These are phyloP conservation scores for Euwallacea similis DNA, from an alignment of 1,140 invertebrate genomes.

Conservation along the genomic window DNA sequence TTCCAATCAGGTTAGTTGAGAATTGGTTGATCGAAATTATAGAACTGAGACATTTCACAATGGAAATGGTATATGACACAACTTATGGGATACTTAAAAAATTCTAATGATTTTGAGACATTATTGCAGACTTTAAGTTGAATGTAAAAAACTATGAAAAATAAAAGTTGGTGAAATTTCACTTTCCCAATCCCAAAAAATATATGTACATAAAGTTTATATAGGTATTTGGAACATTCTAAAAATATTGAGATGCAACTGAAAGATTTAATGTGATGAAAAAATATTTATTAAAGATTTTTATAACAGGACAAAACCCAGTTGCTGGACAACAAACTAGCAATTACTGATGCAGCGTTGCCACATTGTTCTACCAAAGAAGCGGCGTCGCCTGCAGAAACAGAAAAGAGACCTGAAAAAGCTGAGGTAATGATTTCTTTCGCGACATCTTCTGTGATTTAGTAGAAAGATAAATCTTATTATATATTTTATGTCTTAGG, in stretches of 20 bases:
- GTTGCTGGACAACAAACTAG: slow-evolving; percentile 53
- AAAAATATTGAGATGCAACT: too few species aligned
- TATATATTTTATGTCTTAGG: not conserved
- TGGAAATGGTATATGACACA: too few species aligned
- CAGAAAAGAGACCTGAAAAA: slow-evolving; percentile 36
- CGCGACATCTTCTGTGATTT: not conserved
- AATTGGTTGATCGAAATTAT: not conserved
- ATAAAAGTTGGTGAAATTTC: too few species aligned
- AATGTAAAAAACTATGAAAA: too few species aligned
- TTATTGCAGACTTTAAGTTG: too few species aligned
- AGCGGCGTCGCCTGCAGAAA: slow-evolving; percentile 51
- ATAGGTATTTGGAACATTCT: too few species aligned
- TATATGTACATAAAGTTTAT: too few species aligned
- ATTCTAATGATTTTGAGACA: too few species aligned
- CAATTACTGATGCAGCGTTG: slow-evolving; percentile 49
- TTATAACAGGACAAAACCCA: slow-evolving; percentile 22
- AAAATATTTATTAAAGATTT: too few species aligned
- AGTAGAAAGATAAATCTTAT: not conserved
- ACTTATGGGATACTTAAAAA: too few species aligned
- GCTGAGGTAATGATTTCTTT: slow-evolving; percentile 14
- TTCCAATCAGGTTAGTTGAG: slow-evolving; percentile 19
- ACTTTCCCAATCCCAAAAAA: too few species aligned
- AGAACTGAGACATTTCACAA: not conserved
- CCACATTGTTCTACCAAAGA: slow-evolving; percentile 52
- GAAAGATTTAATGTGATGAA: too few species aligned